phyloP scores from a whole-genome alignment of 2,797 vertebrate species.

The Botia kubotai region DNA sequence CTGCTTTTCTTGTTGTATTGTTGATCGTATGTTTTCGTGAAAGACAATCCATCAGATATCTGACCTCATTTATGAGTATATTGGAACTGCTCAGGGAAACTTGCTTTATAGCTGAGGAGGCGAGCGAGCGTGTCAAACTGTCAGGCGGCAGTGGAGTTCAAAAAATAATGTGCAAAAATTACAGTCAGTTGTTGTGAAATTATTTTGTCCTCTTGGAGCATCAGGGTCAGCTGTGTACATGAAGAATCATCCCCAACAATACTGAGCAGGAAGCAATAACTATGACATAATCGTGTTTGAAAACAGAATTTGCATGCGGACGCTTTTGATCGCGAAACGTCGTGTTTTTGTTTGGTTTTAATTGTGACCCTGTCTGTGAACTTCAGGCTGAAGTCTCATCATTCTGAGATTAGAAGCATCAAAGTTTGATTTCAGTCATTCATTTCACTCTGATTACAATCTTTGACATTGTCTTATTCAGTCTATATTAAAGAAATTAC shows the following conservation, averaged over 20 bases:
- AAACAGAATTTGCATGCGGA: slow-evolving; percentile 42
- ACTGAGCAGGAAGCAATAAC: slow-evolving; percentile 57
- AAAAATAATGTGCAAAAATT: slow-evolving; percentile 3
- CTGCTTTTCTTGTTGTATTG: slow-evolving; percentile 48
- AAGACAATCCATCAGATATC: slow-evolving; percentile 58
- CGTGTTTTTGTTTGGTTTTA: slow-evolving; percentile 19
- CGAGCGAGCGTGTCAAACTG: slow-evolving; percentile 9
- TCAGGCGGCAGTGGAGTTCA: background rate
- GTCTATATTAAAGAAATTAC: no score
- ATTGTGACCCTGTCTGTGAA: no score
- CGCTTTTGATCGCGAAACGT: slow-evolving; percentile 21
- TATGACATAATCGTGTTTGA: slow-evolving; percentile 40
- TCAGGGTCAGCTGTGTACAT: slow-evolving; percentile 50
- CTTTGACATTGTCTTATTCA: no score
- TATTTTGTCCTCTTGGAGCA: slow-evolving; percentile 25
- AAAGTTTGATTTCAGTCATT: no score
- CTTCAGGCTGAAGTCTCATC: no score
- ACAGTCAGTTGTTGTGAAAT: slow-evolving; percentile 29
- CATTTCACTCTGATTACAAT: no score
- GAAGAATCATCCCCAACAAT: slow-evolving; percentile 45
- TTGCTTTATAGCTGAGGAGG: slow-evolving; percentile 40
- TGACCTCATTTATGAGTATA: slow-evolving; percentile 56
- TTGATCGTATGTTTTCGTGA: slow-evolving; percentile 50
- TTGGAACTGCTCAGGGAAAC: slow-evolving; percentile 56
- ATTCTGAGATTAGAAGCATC: no score